Evolutionary conservation across 2,797 vertebrate genomes (phyloP), one percentile per base, ranked within the genome.

Genomic region (Chaetophractus vellerosus): DNA sequence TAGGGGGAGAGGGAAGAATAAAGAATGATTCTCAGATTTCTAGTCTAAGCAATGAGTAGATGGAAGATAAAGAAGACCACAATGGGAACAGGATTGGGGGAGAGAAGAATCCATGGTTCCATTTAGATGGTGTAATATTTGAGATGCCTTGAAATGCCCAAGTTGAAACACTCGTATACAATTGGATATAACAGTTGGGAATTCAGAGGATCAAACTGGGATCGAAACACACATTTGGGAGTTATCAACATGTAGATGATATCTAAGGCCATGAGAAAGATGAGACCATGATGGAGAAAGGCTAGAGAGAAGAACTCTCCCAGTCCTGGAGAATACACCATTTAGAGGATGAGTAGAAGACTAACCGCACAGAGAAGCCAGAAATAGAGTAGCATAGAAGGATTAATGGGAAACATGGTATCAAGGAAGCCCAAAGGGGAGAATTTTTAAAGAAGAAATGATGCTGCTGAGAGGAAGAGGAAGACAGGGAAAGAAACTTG

Each of bases 271-370:
- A 57, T 1, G 11, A 21, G 61, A 31, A 66, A 74, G 36, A 15
- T 41, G n/a, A 80, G 38, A 33, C 4, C 23, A 2, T 0, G 0
- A 0, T 6, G 38, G 26, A 74, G 28, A 31, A 45, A 38, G 71
- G 33, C 48, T 21, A 15, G 28, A 52, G 55, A 66, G 69, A 10
- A 4, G 1, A 26, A 19, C 14, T 66, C 28, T 71, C 6, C 55
- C 31, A 87, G 26, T 2, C 0, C 10, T 41, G 55, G 21, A 50
- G 61, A 79, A 64, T 8, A 3, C 28, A 36, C 19, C 26, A 50
- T 14, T 50, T 18, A 6, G 36, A 66, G 11, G 12, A 12, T 24
- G 31, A 48, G 33, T 4, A 1, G 8, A 76, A 71, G 33, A 45
- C 14, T 6, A 28, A 57, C 2, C 15, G 16, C 68, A 16, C 1